Evolutionary conservation across 1,140 invertebrate species (phyloP).

Genomic region (Tetragnatha versicolor): DNA sequence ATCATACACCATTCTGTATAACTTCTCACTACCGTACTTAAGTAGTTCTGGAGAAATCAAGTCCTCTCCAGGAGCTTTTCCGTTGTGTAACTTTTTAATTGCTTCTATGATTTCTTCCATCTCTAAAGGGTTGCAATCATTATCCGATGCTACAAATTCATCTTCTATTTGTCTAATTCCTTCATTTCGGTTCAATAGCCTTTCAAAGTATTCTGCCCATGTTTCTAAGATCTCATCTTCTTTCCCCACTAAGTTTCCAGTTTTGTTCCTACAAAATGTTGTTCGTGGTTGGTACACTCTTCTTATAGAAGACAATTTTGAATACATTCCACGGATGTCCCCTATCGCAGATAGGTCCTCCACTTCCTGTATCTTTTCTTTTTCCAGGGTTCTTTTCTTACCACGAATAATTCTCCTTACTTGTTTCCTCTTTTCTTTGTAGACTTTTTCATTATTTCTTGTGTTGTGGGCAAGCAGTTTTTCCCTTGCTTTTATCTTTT

Average conservation of each 20-base stretch:
- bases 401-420: background rate
- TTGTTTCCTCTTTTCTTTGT: background rate
- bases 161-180: background rate
- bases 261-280: background rate
- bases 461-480: background rate
- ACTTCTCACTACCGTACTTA: slow-evolving; percentile 8
- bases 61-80: slow-evolving; percentile 14
- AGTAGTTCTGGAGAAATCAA: slow-evolving; percentile 2
- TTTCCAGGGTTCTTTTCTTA: slow-evolving; percentile 4
- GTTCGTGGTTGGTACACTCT: background rate
- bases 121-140: background rate
- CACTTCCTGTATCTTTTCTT: slow-evolving; percentile 21
- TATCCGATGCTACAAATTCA: too few species aligned
- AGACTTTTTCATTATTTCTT: slow-evolving; percentile 4
- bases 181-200: slow-evolving; percentile 13
- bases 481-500: background rate
- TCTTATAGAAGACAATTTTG: slow-evolving; percentile 22
- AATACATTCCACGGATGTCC: slow-evolving; percentile 19
- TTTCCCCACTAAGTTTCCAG: background rate
- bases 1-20: slow-evolving; percentile 1
- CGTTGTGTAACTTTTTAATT: background rate
- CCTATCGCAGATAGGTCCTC: slow-evolving; percentile 21
- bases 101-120: too few species aligned
- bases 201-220: slow-evolving; percentile 19
- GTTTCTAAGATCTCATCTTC: background rate